Percentiles rank a stretch among this genome's conserved stretches.
These are phyloP conservation scores for Poecilia velifera DNA, from an alignment of 2,797 vertebrate genomes.

Conservation along the genomic window DNA sequence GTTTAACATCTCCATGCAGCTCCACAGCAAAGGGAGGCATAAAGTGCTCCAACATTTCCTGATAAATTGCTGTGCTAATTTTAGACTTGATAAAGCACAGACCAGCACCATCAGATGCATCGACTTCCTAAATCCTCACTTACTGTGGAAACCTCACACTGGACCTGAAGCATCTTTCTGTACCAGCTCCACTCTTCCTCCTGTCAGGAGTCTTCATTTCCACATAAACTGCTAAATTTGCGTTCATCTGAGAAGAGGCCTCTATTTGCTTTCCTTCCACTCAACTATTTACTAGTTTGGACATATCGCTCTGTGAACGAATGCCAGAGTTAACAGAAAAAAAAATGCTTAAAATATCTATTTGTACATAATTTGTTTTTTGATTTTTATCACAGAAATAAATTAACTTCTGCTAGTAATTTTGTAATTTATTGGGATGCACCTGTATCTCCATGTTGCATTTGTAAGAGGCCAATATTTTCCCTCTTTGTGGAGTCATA, in stretches of 20 bases:
- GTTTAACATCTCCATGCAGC: neutral
- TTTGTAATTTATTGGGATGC: neutral
- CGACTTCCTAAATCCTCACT: neutral
- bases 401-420: neutral
- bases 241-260: neutral
- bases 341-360: neutral
- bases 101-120: neutral
- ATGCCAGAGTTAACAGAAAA: neutral
- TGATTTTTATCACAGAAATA: neutral
- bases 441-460: neutral
- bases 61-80: neutral
- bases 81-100: neutral
- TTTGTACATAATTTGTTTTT: neutral
- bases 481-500: slow-evolving; percentile 38
- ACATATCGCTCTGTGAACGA: neutral
- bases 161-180: neutral
- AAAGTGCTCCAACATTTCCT: neutral
- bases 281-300: neutral
- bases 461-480: slow-evolving; percentile 14
- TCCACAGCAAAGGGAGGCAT: no score
- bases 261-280: neutral
- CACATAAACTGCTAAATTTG: neutral
- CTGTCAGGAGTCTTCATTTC: neutral
- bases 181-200: neutral
- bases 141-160: neutral